These are phyloP conservation scores for Lamprologus lemairii DNA, from an alignment of 2,113 vertebrate genomes.

Conservation along the genomic window DNA sequence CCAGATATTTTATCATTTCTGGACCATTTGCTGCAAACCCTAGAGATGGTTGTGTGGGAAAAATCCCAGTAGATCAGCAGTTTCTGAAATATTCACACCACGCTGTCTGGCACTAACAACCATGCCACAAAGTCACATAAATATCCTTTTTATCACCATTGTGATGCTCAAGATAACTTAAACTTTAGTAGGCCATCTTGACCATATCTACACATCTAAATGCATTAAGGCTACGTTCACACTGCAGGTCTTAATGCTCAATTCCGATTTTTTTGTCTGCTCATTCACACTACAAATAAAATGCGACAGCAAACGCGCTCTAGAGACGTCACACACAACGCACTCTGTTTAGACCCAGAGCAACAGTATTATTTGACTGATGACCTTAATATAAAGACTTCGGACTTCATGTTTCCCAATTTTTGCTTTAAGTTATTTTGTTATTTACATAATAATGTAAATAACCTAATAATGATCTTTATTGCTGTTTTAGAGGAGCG, in stretches of 20 bases:
- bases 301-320: too few relatives aligned
- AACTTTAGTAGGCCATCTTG: not conserved
- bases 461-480: too few relatives aligned
- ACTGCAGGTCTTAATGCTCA: fast-evolving
- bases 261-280: too few relatives aligned
- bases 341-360: too few relatives aligned
- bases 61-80: not conserved
- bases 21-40: not conserved
- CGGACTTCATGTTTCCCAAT: fast-evolving
- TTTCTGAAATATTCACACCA: not conserved
- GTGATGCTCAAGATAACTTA: not conserved
- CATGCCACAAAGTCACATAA: not conserved
- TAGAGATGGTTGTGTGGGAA: not conserved
- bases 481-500: too few relatives aligned
- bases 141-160: not conserved
- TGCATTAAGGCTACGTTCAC: not conserved
- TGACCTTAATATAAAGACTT: too few relatives aligned
- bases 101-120: not conserved
- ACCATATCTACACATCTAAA: not conserved
- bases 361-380: too few relatives aligned
- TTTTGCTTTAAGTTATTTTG: too few relatives aligned
- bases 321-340: too few relatives aligned
- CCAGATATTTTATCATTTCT: not conserved
- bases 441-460: too few relatives aligned
- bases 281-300: fast-evolving